A percentile compares a stretch with the other conserved stretches of the same genome.
phyloP scores from a whole-genome alignment of 2,113 vertebrate genomes.

The Coryphaenoides rupestris region DNA sequence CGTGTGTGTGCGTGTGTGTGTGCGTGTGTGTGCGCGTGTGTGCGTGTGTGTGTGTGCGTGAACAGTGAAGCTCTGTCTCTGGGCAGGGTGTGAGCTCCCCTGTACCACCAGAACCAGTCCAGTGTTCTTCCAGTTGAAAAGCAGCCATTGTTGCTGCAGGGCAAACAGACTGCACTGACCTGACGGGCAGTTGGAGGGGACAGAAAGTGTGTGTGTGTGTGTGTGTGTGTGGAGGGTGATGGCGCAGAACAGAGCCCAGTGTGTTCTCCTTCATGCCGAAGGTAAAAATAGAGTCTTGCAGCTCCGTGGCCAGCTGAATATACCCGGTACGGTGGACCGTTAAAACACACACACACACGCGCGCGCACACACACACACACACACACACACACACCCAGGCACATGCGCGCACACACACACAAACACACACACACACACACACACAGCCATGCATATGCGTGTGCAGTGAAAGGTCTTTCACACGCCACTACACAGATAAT shows the following conservation, averaged over 20 bases:
- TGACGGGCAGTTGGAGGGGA: no score
- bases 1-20: not conserved
- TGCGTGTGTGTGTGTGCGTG: slow-evolving; percentile 3
- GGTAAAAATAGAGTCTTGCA: not conserved
- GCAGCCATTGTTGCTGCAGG: no score
- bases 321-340: no score
- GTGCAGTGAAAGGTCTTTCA: not conserved
- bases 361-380: slow-evolving; percentile 3
- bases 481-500: not conserved
- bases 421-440: not conserved
- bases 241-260: not conserved
- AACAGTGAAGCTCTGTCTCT: slow-evolving; percentile 24
- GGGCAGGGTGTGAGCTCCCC: no score
- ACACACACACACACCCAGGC: not conserved
- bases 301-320: not conserved
- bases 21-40: not conserved
- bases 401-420: not conserved
- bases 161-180: no score
- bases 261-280: not conserved
- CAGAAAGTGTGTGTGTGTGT: no score
- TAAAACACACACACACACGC: not conserved
- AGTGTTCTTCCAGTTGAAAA: no score
- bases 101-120: no score
- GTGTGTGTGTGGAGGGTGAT: not conserved
- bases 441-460: not conserved